Conservation (phyloP, 1,140 invertebrate genomes). For the Yoshiicerus persimilis region DNA sequence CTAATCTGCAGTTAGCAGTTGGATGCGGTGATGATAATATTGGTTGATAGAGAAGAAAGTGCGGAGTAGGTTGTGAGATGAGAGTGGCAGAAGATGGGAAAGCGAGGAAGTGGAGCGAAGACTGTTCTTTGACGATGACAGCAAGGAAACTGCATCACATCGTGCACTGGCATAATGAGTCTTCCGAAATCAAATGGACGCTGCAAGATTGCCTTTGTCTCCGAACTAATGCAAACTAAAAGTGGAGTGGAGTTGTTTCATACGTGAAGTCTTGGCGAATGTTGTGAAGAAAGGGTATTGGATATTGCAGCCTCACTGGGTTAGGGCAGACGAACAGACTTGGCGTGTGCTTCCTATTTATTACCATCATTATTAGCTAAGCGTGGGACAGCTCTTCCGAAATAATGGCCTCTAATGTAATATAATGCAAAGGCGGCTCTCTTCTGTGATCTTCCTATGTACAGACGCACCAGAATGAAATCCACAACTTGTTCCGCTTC, state of each 20-base stretch:
- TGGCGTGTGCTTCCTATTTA: constrained; percentile 24
- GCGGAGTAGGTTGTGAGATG: neutral
- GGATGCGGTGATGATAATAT: neutral
- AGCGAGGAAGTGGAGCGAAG: neutral
- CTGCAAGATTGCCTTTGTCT: neutral
- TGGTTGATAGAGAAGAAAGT: neutral
- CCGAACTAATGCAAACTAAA: constrained; percentile 1
- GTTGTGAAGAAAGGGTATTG: neutral
- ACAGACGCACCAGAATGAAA: neutral
- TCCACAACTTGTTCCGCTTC: neutral
- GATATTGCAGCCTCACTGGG: neutral
- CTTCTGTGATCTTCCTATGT: neutral
- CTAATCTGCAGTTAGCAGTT: constrained; percentile 9
- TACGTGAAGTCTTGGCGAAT: neutral
- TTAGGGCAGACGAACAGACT: neutral
- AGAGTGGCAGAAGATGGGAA: neutral
- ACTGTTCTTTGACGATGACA: neutral
- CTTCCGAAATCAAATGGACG: neutral
- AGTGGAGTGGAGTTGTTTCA: neutral
- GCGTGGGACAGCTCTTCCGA: constrained; percentile 21
- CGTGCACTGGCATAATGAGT: constrained; percentile 7
- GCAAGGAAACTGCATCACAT: neutral
- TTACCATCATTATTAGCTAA: constrained; percentile 22
- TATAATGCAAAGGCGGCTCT: neutral
- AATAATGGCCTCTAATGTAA: constrained; percentile 22